These are phyloP conservation scores for Epinotia brunnichana DNA, from an alignment of 2,888 invertebrate genomes.

Conservation along the genomic window DNA sequence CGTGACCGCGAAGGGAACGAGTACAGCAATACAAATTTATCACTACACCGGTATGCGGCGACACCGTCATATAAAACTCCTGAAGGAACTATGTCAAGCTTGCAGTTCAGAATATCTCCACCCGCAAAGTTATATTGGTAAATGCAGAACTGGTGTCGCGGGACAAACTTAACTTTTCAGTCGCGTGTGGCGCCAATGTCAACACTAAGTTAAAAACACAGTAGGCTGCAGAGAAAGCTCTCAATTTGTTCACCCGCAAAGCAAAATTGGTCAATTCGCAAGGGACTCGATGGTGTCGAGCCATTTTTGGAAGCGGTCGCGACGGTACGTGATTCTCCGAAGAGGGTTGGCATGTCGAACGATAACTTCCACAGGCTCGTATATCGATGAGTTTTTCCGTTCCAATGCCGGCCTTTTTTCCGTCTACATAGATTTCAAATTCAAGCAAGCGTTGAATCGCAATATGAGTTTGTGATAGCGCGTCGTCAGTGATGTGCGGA, in stretches of 20 bases:
- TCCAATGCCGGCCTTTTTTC: not conserved
- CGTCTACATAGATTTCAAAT: slow-evolving; percentile 3
- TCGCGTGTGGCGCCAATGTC: slow-evolving; percentile 17
- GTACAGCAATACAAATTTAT: slow-evolving; percentile 34
- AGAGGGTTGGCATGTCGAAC: slow-evolving; percentile 36
- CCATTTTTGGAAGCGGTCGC: slow-evolving; percentile 62
- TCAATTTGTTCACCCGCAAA: slow-evolving; percentile 32
- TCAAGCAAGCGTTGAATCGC: not conserved
- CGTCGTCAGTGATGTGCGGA: slow-evolving; percentile 22
- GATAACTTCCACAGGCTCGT: slow-evolving; percentile 15
- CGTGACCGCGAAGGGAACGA: slow-evolving; percentile 52
- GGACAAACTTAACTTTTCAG: slow-evolving; percentile 31
- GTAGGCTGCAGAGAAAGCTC: slow-evolving; percentile 1
- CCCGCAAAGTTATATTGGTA: slow-evolving; percentile 20
- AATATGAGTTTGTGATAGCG: not conserved
- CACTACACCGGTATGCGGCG: not conserved
- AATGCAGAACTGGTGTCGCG: slow-evolving; percentile 35
- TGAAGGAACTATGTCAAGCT: slow-evolving; percentile 7
- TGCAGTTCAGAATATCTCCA: slow-evolving; percentile 2
- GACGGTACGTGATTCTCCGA: slow-evolving; percentile 45
- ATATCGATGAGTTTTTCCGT: not conserved
- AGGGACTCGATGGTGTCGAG: slow-evolving; percentile 51
- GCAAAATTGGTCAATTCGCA: slow-evolving; percentile 38
- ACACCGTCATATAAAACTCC: slow-evolving; percentile 7
- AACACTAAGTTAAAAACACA: slow-evolving; percentile 1